Conservation (phyloP, 2,888 invertebrate genomes). For the Coenonympha arcania region DNA sequence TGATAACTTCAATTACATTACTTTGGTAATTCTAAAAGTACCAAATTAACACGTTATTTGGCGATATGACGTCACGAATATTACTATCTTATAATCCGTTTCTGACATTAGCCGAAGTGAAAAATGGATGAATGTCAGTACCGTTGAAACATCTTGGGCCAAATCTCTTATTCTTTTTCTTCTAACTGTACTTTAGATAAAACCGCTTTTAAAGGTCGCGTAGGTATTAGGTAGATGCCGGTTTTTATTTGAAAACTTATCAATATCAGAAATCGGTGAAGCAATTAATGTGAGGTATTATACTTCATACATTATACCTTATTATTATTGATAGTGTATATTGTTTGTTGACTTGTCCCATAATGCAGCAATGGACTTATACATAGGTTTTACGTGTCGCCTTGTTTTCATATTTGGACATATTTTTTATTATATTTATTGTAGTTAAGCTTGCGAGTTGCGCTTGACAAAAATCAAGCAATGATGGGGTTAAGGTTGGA, state of each 20-base stretch:
- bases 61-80: conserved; percentile 26
- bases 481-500: no score
- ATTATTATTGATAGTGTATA: no score
- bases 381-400: no score
- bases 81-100: conserved; percentile 43
- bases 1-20: no score
- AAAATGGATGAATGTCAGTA: conserved; percentile 42
- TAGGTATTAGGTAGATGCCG: conserved; percentile 6
- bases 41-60: conserved; percentile 24
- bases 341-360: no score
- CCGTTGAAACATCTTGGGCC: conserved; percentile 18
- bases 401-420: no score
- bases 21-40: neutral
- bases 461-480: no score
- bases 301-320: no score
- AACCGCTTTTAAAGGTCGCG: conserved; percentile 14
- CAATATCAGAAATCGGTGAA: neutral
- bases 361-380: no score
- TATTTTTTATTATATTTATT: no score
- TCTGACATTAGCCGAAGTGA: conserved; percentile 56
- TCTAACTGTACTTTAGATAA: conserved; percentile 13
- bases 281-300: neutral
- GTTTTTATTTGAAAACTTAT: conserved; percentile 2
- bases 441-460: no score
- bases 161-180: conserved; percentile 12